Conservation (phyloP, 1,140 invertebrate genomes). For the Wasmannia auropunctata region DNA sequence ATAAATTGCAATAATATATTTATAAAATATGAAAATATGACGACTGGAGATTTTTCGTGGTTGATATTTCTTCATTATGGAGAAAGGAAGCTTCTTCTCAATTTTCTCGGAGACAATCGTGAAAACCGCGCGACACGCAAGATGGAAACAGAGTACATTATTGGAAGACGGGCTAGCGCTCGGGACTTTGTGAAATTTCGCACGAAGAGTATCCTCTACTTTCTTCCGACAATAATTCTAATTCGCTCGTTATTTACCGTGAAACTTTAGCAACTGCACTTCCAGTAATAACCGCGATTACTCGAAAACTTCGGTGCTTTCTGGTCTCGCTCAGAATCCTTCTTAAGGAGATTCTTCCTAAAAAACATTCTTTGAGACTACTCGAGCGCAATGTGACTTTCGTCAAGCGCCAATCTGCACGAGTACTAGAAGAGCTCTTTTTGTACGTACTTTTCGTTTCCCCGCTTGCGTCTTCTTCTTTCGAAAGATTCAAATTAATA, state of each 20-base stretch:
- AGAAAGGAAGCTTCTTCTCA: conserved; percentile 26
- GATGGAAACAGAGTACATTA: conserved; percentile 51
- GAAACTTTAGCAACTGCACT: conserved; percentile 60
- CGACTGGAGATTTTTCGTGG: not conserved
- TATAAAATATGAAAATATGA: conserved; percentile 16
- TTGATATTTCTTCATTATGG: conserved; percentile 22
- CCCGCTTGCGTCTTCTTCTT: not conserved
- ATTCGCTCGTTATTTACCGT: conserved; percentile 64
- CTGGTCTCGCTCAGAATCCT: conserved; percentile 39
- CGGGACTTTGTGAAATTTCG: conserved; percentile 39
- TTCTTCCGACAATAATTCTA: conserved; percentile 64
- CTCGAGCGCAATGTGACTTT: conserved; percentile 47
- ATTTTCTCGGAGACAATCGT: conserved; percentile 33
- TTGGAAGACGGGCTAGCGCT: conserved; percentile 28
- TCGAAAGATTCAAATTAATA: conserved; percentile 8
- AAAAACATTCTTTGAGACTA: conserved; percentile 46
- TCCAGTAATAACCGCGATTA: conserved; percentile 63
- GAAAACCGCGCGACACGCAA: conserved; percentile 42
- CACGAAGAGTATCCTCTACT: conserved; percentile 35
- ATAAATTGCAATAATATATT: conserved; percentile 18
- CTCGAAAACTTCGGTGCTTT: conserved; percentile 49
- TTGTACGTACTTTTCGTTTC: not conserved
- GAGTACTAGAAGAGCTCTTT: not conserved
- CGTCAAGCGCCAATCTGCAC: conserved; percentile 31
- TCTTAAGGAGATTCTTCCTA: conserved; percentile 46